Evolutionary conservation across 2,797 vertebrate species (phyloP), one percentile per base, ranked within the genome.

Genomic region (Phrynocephalus guinanensis): DNA sequence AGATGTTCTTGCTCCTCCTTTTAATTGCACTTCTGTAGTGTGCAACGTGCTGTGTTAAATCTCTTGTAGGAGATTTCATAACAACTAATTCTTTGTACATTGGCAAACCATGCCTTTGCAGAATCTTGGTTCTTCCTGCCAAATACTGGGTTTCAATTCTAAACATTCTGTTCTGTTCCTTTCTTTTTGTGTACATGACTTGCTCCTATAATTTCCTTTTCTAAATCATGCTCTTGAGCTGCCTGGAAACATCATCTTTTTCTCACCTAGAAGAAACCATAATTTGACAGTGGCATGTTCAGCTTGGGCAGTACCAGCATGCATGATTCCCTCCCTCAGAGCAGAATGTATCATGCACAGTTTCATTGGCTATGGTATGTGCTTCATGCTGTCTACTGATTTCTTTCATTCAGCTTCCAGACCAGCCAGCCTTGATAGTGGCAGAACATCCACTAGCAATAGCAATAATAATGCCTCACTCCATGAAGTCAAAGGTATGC

Each of bases 371-470:
- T 96, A 86, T 92, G 96, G 95, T 93, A 95, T 93, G 93, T 89
- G 91, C 93, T 94, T 97, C 96, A 94, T 50, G 91, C 92, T 96
- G 91, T 97, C 93, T 97, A 95, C 95, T 96, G 83, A 93, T 97
- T 96, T 95, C 94, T 95, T 92, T 93, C 96, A 96, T 96, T 96
- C 97, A 99, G 98, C 97, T 96, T 97, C 97, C 94, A 98, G 98
- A 97, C 98, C 98, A 96, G 94, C 97, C 97, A 98, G 98, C 97
- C 98, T 99, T 97, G 98, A 98, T 98, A 98, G 98, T 98, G 98
- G 97, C 98, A 98, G 97, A 97, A 98, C 97, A 96, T 98, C 96
- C 97, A 97, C 98, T 98, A 98, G 97, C 97, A 98, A 98, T 98
- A 99, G 98, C 97, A 98, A 98, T 98, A 98, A 98, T 97, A 98